Evolutionary conservation across 2,797 vertebrate species (phyloP), one percentile per base, ranked within the genome.

Genomic region (Brachyalestes nurse): DNA sequence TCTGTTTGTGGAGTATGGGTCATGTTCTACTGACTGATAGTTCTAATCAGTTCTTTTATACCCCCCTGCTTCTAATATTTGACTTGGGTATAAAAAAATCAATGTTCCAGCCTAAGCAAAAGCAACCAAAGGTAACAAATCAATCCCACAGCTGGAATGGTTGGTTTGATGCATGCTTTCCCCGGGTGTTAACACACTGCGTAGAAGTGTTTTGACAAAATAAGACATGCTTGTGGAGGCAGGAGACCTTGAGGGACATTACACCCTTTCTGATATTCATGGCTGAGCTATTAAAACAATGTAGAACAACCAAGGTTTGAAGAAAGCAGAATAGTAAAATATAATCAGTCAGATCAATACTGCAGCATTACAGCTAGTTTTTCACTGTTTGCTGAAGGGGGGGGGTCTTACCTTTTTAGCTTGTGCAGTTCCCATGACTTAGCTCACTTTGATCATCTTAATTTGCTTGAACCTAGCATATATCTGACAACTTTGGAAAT

Each of bases 161-260:
- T 6, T 28, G 23, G 67, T 76, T 70, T 10, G 21, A 10, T 66
- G 17, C n/a, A 40, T 40, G 23, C 51, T 53, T 14, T 71, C 42
- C 21, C 16, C 21, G 6, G 21, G 34, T 16, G 21, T 77, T 77
- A 71, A 77, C 73, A 12, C 16, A n/a, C 4, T 5, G 78, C 51
- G 28, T 9, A n/a, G 38, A 42, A 17, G 53, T 53, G 6, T 23
- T 65, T 47, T 25, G 49, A 38, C 23, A 17, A 62, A 80, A 84
- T 45, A 77, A 38, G 5, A 69, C 13, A n/a, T 51, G 62, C 55
- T 62, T 17, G 17, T 61, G 21, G 42, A 25, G 62, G 40, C 49
- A 23, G 23, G 21, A 42, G n/a, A 45, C 64, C 12, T 12, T 21
- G 49, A 76, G 23, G 5, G 49, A 58, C 6, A 8, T 61, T 55